Evolutionary conservation across 2,888 invertebrate genomes (phyloP).

Genomic region (Horisme vitalbata): DNA sequence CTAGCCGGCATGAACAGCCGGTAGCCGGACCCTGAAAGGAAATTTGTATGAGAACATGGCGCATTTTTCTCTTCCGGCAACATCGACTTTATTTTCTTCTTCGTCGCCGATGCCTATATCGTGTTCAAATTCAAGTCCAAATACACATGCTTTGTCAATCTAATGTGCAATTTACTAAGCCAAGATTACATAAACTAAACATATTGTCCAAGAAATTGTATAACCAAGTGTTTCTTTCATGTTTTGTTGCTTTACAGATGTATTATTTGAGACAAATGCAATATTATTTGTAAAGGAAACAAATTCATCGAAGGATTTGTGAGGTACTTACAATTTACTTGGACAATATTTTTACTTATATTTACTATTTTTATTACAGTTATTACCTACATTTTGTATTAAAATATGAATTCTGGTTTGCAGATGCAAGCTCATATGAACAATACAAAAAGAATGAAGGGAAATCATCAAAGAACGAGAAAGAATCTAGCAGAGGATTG

Average conservation of each 20-base stretch:
- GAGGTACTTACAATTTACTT: constrained; percentile 50
- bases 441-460: constrained; percentile 84
- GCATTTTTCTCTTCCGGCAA: too few relatives aligned
- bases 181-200: too few relatives aligned
- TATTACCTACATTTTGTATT: constrained; percentile 9
- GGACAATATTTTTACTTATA: constrained; percentile 29
- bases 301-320: constrained; percentile 36
- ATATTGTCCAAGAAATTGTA: constrained; percentile 37
- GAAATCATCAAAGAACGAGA: constrained; percentile 52
- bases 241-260: constrained; percentile 47
- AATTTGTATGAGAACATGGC: too few relatives aligned
- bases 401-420: not conserved
- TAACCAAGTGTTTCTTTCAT: constrained; percentile 11
- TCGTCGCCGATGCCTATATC: too few relatives aligned
- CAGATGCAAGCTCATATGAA: constrained; percentile 88
- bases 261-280: constrained; percentile 45
- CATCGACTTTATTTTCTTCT: too few relatives aligned
- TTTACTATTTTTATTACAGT: too few relatives aligned
- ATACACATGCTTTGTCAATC: too few relatives aligned
- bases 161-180: too few relatives aligned
- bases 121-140: too few relatives aligned
- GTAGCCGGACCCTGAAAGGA: too few relatives aligned
- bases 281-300: constrained; percentile 40
- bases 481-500: constrained; percentile 47
- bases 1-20: too few relatives aligned